A percentile compares a stretch with the other conserved stretches of the same genome.
Conservation (phyloP, 2,888 invertebrate species). For the Trachelus tabidus region DNA sequence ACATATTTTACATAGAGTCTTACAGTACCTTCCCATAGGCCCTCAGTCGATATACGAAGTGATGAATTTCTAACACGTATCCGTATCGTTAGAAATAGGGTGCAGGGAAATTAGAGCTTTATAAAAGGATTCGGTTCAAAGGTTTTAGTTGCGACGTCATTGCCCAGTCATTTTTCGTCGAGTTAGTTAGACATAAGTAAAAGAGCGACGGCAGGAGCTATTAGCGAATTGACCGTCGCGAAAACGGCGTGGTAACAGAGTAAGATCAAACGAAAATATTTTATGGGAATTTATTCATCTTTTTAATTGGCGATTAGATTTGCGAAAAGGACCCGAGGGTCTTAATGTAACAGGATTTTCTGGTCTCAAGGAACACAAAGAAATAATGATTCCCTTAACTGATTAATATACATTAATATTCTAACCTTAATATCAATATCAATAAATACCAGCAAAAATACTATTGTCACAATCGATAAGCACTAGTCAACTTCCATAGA, state of each 20-base stretch:
- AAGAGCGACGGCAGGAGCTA: neutral
- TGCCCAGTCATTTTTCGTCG: conserved; percentile 47
- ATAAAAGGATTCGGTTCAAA: conserved; percentile 11
- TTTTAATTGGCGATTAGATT: no score
- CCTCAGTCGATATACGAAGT: conserved; percentile 4
- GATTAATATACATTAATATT: no score
- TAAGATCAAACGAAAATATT: neutral
- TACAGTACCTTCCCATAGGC: conserved; percentile 26
- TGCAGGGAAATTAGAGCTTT: neutral
- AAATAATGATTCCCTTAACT: no score
- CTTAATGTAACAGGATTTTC: neutral
- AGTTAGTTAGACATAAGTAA: conserved; percentile 21
- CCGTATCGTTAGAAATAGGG: neutral
- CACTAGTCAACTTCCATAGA: neutral
- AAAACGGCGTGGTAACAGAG: neutral
- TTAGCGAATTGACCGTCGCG: neutral
- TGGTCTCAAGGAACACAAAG: no score
- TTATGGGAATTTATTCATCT: neutral
- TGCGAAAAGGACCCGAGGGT: neutral
- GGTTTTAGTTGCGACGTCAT: conserved; percentile 40
- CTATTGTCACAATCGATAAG: neutral
- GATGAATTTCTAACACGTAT: conserved; percentile 40
- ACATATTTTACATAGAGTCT: conserved; percentile 7
- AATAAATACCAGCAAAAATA: neutral
- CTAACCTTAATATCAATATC: neutral